Evolutionary conservation across 1,140 invertebrate species (phyloP), one percentile per base, ranked within the genome.

Genomic region (Drosophila orena): DNA sequence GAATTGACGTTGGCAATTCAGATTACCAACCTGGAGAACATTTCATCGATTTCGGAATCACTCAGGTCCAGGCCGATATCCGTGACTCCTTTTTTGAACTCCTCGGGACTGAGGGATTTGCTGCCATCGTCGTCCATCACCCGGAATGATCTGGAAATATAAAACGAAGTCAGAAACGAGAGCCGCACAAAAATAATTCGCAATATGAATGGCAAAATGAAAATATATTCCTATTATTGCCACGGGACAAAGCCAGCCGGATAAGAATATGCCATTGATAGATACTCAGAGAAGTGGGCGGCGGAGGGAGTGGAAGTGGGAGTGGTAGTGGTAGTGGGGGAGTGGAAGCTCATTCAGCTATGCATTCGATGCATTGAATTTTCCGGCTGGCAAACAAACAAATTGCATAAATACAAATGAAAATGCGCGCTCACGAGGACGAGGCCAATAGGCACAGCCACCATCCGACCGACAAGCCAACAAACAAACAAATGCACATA

Each of bases 91-190:
- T 93, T 95, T 1, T 93, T 92, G 84, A 99, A 98, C 92, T 99
- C 98, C 46, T 97, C 96, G 14, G 95, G 93, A 80, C 95, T 97
- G 7, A 99, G 92, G 38, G 95, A 93, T 83, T 96, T 97, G 91
- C 95, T 98, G 22, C 96, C 96, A 93, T 99, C 97, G 62, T 98
- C 96, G 90, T 99, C 98, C 96, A 99, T 97, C 49, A 96, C 93
- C 35, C 97, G 95, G 90, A 99, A 99, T 60, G 96, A 93, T 92
- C 98, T 98, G 91, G 4, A 81, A 54, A 61, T 62, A 14, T 15
- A 42, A 34, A 58, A 40, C 22, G 17, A 42, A n/a, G 17, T 14
- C 4, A 5, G 12, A 24, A 65, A 44, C 30, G 12, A 54, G 44
- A 35, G 38, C 14, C 42, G 46, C 53, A 56, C 53, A 56, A 60